phyloP scores from a whole-genome alignment of 2,113 vertebrate species.

The Leptosomus discolor region DNA sequence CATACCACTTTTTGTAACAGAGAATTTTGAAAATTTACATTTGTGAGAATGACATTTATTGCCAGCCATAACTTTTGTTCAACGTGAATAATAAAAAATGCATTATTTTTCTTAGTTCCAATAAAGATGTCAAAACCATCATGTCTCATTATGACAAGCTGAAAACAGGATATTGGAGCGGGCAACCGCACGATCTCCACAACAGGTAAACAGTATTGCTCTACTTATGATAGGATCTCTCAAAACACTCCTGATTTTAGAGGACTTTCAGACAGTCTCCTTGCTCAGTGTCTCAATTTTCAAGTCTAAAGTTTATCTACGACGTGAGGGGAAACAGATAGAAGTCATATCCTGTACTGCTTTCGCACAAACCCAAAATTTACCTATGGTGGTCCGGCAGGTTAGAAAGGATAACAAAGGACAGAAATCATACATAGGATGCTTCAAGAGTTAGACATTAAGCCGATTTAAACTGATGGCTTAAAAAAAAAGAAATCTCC shows the following conservation, averaged over 20 bases:
- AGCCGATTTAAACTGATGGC: background rate
- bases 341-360: accelerated
- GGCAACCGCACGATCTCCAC: background rate
- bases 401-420: background rate
- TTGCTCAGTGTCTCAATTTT: background rate
- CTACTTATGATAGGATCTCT: background rate
- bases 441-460: background rate
- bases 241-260: background rate
- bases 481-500: background rate
- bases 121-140: background rate
- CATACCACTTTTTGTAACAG: background rate
- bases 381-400: background rate
- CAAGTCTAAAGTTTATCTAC: background rate
- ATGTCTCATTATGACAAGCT: accelerated
- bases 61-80: background rate
- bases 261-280: background rate
- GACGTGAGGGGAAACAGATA: accelerated
- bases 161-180: background rate
- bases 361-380: background rate
- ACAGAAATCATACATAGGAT: background rate
- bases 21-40: background rate
- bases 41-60: background rate
- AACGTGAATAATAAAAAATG: background rate
- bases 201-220: background rate
- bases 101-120: background rate